Evolutionary conservation across 1,140 invertebrate species (phyloP).

Genomic region (Aethina tumida): DNA sequence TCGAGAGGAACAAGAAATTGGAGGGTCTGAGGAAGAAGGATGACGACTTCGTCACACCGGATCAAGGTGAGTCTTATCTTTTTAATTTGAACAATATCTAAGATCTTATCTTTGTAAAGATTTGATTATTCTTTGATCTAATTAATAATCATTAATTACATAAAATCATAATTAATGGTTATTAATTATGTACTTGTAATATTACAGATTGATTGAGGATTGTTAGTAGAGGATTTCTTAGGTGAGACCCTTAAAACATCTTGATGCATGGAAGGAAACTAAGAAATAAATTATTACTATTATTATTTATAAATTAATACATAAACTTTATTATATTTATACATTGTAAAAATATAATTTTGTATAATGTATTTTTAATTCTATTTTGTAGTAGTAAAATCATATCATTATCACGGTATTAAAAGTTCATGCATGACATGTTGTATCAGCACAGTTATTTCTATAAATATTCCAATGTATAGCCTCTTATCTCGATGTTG

Average conservation of each 20-base stretch:
- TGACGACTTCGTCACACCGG: conserved; percentile 18
- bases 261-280: too few relatives aligned
- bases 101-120: neutral
- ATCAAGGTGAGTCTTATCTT: conserved; percentile 21
- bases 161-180: neutral
- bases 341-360: too few relatives aligned
- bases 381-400: conserved; percentile 1
- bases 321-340: too few relatives aligned
- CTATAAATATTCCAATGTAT: too few relatives aligned
- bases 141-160: neutral
- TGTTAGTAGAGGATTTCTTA: too few relatives aligned
- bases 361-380: too few relatives aligned
- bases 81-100: neutral
- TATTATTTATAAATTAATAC: too few relatives aligned
- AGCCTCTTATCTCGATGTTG: too few relatives aligned
- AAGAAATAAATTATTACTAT: too few relatives aligned
- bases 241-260: too few relatives aligned
- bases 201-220: neutral
- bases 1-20: conserved; percentile 8
- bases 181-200: conserved; percentile 1
- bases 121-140: neutral
- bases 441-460: too few relatives aligned
- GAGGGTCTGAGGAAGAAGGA: conserved; percentile 12
- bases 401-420: neutral
- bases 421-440: too few relatives aligned